Percentiles rank a stretch among this genome's conserved stretches.
Conservation (phyloP, 2,113 vertebrate genomes). For the Amphiprion percula region DNA sequence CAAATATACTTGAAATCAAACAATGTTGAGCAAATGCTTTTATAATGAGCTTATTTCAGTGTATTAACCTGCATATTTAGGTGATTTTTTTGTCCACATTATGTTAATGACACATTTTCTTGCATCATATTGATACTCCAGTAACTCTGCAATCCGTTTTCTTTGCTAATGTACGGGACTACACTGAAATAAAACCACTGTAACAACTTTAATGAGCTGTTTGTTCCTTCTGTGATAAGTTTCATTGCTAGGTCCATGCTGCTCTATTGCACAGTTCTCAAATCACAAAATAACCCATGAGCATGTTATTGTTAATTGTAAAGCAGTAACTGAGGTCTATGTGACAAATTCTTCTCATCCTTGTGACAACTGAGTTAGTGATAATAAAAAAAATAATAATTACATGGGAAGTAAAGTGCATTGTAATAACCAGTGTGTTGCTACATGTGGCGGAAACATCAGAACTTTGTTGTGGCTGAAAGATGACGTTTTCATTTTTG, state of each 20-base stretch:
- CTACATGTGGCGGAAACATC: slow-evolving; percentile 56
- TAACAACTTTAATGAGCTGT: slow-evolving; percentile 6
- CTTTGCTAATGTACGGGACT: slow-evolving; percentile 2
- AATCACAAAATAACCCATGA: slow-evolving; percentile 13
- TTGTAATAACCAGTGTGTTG: slow-evolving; percentile 53
- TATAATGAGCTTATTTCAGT: slow-evolving; percentile 24
- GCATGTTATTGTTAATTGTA: slow-evolving; percentile 38
- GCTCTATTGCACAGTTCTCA: slow-evolving; percentile 61
- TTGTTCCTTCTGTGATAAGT: slow-evolving; percentile 17
- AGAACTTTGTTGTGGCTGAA: slow-evolving; percentile 24
- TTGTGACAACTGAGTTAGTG: slow-evolving; percentile 32
- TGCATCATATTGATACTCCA: background rate
- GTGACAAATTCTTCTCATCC: slow-evolving; percentile 29
- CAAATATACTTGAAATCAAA: slow-evolving; percentile 28
- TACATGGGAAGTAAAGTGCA: slow-evolving; percentile 66
- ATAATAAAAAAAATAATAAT: slow-evolving; percentile 1
- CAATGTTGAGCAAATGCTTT: slow-evolving; percentile 27
- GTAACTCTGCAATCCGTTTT: background rate
- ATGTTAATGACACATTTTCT: background rate
- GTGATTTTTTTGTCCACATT: background rate
- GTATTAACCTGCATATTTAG: slow-evolving; percentile 10
- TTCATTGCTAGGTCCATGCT: slow-evolving; percentile 30
- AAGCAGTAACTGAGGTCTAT: slow-evolving; percentile 46
- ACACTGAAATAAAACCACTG: slow-evolving; percentile 31
- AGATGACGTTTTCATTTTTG: slow-evolving; percentile 26